phyloP scores from a whole-genome alignment of 1,140 invertebrate genomes.

The Battus philenor region DNA sequence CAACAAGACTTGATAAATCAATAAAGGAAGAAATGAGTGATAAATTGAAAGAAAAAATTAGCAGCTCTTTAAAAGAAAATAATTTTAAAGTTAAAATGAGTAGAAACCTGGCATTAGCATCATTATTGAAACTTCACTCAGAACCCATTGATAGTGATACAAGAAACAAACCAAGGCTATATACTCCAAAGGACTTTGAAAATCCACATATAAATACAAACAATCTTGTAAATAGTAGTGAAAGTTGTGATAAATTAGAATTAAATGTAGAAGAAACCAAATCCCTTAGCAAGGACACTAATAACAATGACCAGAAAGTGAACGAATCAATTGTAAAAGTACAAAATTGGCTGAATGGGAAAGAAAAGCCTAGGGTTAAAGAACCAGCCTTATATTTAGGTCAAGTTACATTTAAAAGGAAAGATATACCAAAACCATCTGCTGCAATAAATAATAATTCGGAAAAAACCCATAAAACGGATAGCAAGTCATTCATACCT shows the following conservation, averaged over 20 bases:
- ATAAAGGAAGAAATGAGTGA: constrained; percentile 29
- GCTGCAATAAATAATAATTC: constrained; percentile 18
- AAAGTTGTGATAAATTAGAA: constrained; percentile 1
- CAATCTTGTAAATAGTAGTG: not conserved
- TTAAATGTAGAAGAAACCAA: too few species aligned
- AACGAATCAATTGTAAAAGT: constrained; percentile 44
- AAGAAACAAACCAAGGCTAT: constrained; percentile 22
- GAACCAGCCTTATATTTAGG: constrained; percentile 22
- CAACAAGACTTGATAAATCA: too few species aligned
- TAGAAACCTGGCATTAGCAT: constrained; percentile 43
- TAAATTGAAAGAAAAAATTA: constrained; percentile 33
- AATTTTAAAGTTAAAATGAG: constrained; percentile 32
- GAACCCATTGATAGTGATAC: constrained; percentile 5
- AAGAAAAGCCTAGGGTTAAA: constrained; percentile 17
- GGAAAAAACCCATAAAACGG: not conserved
- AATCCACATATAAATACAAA: too few species aligned
- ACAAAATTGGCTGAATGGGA: constrained; percentile 38
- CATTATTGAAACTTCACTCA: constrained; percentile 34
- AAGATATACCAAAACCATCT: constrained; percentile 20
- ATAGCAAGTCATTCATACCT: constrained; percentile 22
- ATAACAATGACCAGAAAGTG: constrained; percentile 13
- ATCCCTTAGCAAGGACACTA: too few species aligned
- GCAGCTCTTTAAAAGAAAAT: constrained; percentile 20
- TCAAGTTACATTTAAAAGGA: constrained; percentile 42
- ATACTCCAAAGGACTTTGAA: constrained; percentile 35